Conservation (phyloP, 2,888 invertebrate species). For the Petrolisthes cinctipes region DNA sequence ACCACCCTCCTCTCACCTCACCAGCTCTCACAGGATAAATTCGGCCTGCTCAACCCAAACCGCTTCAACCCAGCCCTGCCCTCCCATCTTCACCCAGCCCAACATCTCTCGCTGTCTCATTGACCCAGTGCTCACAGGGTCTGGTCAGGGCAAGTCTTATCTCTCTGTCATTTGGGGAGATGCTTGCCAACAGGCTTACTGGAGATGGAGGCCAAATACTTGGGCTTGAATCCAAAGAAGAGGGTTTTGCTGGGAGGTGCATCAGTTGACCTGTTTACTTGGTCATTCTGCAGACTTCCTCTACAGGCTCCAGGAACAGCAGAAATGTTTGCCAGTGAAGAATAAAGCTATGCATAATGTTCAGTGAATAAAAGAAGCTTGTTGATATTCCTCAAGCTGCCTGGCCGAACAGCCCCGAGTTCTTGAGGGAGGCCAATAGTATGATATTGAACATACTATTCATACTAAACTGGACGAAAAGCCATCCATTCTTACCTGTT, state of each 20-base stretch:
- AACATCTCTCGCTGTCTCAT: neutral
- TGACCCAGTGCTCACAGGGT: neutral
- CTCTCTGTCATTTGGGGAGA: neutral
- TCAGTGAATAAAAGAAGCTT: too few species aligned
- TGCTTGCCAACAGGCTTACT: neutral
- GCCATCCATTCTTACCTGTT: too few species aligned
- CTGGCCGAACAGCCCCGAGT: too few species aligned
- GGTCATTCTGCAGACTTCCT: neutral
- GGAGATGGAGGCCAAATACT: neutral
- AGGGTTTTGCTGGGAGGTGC: neutral
- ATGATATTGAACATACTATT: too few species aligned
- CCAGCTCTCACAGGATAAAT: slow-evolving; percentile 44
- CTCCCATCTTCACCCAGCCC: neutral
- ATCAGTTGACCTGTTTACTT: neutral
- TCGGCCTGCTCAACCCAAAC: slow-evolving; percentile 24
- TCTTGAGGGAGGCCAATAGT: too few species aligned
- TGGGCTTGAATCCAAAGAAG: neutral
- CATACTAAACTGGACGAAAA: too few species aligned
- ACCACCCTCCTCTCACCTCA: slow-evolving; percentile 44
- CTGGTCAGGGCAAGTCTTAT: neutral
- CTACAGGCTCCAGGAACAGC: neutral
- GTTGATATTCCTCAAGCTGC: too few species aligned
- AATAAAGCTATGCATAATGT: too few species aligned
- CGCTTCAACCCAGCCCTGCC: slow-evolving; percentile 22
- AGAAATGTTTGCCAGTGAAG: too few species aligned